These are phyloP conservation scores for Ichneumon xanthorius DNA, from an alignment of 2,888 invertebrate genomes.

Conservation along the genomic window DNA sequence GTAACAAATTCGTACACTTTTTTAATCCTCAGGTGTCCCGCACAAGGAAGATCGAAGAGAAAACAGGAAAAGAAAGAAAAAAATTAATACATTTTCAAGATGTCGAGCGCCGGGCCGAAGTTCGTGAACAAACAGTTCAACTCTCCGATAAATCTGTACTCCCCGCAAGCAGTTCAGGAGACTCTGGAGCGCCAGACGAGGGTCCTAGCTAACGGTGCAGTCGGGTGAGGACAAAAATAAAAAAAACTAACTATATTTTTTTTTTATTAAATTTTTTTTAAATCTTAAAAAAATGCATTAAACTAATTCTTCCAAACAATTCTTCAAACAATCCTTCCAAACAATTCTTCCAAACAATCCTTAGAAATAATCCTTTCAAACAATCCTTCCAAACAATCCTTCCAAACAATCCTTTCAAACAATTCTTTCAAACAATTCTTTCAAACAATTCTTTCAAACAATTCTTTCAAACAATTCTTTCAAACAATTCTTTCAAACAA, in stretches of 20 bases:
- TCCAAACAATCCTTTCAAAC: too few species aligned
- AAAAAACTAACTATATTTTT: background rate
- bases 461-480: too few species aligned
- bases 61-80: conserved; percentile 5
- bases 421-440: background rate
- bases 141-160: conserved; percentile 94
- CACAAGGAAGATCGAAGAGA: background rate
- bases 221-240: conserved; percentile 89
- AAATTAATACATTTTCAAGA: conserved; percentile 30
- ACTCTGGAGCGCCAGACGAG: conserved; percentile 92
- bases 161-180: conserved; percentile 92
- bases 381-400: too few species aligned
- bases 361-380: too few species aligned
- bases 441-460: too few species aligned
- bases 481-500: too few species aligned
- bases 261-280: too few species aligned
- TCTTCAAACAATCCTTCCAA: background rate
- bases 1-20: background rate
- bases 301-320: too few species aligned
- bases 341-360: background rate
- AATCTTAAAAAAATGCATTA: background rate
- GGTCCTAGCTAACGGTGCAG: conserved; percentile 91
- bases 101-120: conserved; percentile 90
- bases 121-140: conserved; percentile 96
- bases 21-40: conserved; percentile 44